Conservation (phyloP, 2,797 vertebrate species). For the Fistularia commersonii region DNA sequence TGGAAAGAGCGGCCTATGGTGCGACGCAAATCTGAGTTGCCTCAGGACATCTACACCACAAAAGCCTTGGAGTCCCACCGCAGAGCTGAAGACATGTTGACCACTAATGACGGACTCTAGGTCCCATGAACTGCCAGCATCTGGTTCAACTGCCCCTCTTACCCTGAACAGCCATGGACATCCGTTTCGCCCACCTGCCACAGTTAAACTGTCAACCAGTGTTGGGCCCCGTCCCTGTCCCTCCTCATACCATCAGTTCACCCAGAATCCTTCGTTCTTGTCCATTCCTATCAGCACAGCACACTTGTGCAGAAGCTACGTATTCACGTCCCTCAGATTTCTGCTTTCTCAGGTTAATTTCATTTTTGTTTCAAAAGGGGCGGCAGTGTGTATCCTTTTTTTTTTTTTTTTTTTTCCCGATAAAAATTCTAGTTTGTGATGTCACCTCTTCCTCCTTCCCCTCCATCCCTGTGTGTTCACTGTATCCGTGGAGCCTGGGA, state of each 20-base stretch:
- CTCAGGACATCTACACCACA: constrained; percentile 98
- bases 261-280: constrained; percentile 40
- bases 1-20: constrained; percentile 89
- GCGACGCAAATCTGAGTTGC: constrained; percentile 95
- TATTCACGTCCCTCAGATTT: constrained; percentile 52
- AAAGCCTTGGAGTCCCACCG: constrained; percentile 98
- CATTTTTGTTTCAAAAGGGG: constrained; percentile 51
- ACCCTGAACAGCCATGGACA: constrained; percentile 54
- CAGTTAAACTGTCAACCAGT: constrained; percentile 31
- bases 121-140: constrained; percentile 45
- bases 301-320: constrained; percentile 35
- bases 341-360: constrained; percentile 72
- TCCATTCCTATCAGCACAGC: constrained; percentile 49
- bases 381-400: constrained; percentile 32
- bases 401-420: constrained; percentile 22
- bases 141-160: constrained; percentile 35
- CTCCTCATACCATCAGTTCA: constrained; percentile 18
- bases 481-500: constrained; percentile 43
- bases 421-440: too few relatives aligned
- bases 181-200: constrained; percentile 23
- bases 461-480: constrained; percentile 19
- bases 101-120: constrained; percentile 90
- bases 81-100: constrained; percentile 90
- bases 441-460: constrained; percentile 7
- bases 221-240: constrained; percentile 28